These are phyloP conservation scores for Eurois occulta DNA, from an alignment of 2,888 invertebrate species.

Conservation along the genomic window DNA sequence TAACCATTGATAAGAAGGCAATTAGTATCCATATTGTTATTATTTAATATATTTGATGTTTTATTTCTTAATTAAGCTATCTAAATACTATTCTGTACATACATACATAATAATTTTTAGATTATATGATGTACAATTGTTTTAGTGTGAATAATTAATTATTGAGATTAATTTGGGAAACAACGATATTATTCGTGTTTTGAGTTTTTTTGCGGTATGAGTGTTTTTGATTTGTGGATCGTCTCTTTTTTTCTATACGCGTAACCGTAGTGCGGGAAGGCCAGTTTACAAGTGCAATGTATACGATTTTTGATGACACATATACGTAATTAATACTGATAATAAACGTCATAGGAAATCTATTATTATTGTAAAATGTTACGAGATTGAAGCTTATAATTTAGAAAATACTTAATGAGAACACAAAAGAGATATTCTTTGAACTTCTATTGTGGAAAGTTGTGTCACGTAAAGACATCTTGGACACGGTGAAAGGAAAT, in stretches of 20 bases:
- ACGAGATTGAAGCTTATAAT: conserved; percentile 85
- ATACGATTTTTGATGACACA: conserved; percentile 90
- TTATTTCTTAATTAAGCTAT: conserved; percentile 89
- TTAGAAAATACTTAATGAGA: conserved; percentile 78
- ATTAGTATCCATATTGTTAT: conserved; percentile 90
- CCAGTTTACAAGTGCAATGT: conserved; percentile 91
- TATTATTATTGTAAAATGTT: conserved; percentile 88
- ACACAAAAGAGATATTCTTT: conserved; percentile 82
- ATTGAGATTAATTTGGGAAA: conserved; percentile 86
- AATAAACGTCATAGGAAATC: conserved; percentile 87
- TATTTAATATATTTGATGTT: conserved; percentile 91
- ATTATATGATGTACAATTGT: conserved; percentile 90
- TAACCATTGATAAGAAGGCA: conserved; percentile 91
- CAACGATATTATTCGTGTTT: conserved; percentile 80
- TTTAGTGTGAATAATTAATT: conserved; percentile 90
- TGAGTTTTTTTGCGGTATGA: conserved; percentile 77
- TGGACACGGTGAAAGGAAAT: conserved; percentile 74
- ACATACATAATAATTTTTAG: conserved; percentile 87
- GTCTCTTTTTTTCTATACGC: conserved; percentile 77
- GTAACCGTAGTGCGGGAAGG: conserved; percentile 84
- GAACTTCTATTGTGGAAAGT: conserved; percentile 80
- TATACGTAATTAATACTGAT: conserved; percentile 89
- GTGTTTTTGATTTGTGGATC: conserved; percentile 83
- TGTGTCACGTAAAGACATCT: conserved; percentile 79
- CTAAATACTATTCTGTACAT: conserved; percentile 89